Percentiles rank a stretch among this genome's conserved stretches.
Conservation (phyloP, 2,797 vertebrate genomes). For the Liasis olivaceus region DNA sequence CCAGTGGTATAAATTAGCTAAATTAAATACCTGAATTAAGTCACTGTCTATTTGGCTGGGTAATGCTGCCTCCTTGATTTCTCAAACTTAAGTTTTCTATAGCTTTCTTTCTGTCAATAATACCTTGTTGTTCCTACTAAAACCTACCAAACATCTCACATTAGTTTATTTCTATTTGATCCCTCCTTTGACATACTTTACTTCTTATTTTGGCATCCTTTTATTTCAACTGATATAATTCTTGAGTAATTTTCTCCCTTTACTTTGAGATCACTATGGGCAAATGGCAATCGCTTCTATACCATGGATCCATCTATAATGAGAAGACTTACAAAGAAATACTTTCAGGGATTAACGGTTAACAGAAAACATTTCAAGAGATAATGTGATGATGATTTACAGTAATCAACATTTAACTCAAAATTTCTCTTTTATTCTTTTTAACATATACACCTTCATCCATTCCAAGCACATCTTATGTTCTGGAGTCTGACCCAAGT, state of each 20-base stretch:
- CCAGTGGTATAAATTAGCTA: not conserved
- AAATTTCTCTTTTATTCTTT: not conserved
- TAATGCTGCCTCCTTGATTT: not conserved
- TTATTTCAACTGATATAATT: not conserved
- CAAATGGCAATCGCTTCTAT: not conserved
- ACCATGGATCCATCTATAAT: not conserved
- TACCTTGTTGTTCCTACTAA: no score
- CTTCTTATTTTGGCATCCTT: not conserved
- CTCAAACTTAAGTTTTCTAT: not conserved
- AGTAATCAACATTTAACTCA: not conserved
- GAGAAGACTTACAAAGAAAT: not conserved
- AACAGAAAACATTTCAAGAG: not conserved
- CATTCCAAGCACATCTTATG: not conserved
- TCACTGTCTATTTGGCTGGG: not conserved
- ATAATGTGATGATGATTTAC: not conserved
- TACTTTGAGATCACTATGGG: not conserved
- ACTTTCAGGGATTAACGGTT: not conserved
- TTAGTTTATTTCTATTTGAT: not conserved
- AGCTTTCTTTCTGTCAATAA: not conserved
- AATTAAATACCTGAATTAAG: not conserved
- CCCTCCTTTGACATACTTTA: not conserved
- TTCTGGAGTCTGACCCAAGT: slow-evolving; percentile 1
- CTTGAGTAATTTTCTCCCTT: not conserved
- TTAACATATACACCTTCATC: slow-evolving; percentile 3
- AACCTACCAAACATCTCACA: not conserved